Evolutionary conservation across 2,888 invertebrate species (phyloP), one percentile per base, ranked within the genome.

Genomic region (Sipunculus nudus): DNA sequence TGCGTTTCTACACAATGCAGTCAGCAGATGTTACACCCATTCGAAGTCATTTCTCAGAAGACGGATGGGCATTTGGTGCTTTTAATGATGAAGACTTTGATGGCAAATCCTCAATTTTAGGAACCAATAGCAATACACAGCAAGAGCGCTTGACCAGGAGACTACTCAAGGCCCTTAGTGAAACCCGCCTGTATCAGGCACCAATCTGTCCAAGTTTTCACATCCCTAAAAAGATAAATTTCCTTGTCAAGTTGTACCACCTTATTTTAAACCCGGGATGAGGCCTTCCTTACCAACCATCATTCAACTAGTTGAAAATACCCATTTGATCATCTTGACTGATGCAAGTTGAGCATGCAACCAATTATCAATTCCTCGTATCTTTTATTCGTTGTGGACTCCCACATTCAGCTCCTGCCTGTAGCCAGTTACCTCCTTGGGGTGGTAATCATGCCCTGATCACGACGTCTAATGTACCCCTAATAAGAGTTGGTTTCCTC

Each of bases 221-320:
- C n/a, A n/a, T n/a, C 26, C 3, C 26, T 8, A 25, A n/a, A 21
- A 21, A 23, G 21, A 46, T n/a, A 46, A 46, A 46, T 26, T 46
- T n/a, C 21, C 46, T 25, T 46, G 46, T 25, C 46, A 46, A 46
- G 46, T 25, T 23, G 46, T 46, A n/a, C 46, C 46, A n/a, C 26
- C 5, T 21, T 25, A 13, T 19, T 26, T 26, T n/a, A 46, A 46
- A 46, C 46, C 46, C 21, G n/a, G 23, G n/a, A 25, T 46, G 21
- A 46, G 26, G 26, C 26, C 46, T 25, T 3, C n/a, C 2, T 26
- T 46, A 25, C 46, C 46, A 23, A 21, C 3, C 23, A 25, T 25
- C 21, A 25, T 46, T 26, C 21, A 10, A 46, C 23, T 46, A 25
- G 4, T 46, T 25, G 46, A 46, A 25, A 26, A 46, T 25, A 3